Evolutionary conservation across 2,888 invertebrate species (phyloP), one percentile per base, ranked within the genome.

Genomic region (Eristalis pertinax): DNA sequence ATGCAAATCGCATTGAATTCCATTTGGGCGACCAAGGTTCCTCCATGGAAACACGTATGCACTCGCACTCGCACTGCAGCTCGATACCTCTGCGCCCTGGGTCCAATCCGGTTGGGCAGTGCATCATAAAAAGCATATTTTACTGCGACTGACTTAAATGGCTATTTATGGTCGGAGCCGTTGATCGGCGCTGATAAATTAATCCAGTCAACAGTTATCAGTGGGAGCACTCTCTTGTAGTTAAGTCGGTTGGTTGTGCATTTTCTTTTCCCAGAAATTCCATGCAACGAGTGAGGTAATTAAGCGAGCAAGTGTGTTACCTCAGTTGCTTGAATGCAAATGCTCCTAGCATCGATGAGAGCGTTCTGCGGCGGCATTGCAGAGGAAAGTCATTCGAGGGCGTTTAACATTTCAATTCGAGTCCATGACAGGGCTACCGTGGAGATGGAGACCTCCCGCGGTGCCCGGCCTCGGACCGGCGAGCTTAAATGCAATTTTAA

Each of bases 321-420:
- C 29, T 22, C 19, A 32, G 26, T 26, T 32, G n/a, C 35, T 64
- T n/a, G 50, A 63, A 68, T 72, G 38, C 76, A 76, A 60, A 43
- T 70, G 62, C 22, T 41, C 4, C 75, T 19, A 13, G 50, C 22
- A 69, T 5, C 29, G 56, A 41, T 64, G 22, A 63, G 13, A 38
- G 38, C 38, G 38, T 13, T 13, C 58, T 26, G 67, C 50, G 24
- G 24, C 7, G 32, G 38, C 32, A 50, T 4, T 76, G 35, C 8
- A 8, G 58, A 8, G 29, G 11, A 70, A 76, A 76, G 67, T 43
- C 24, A 68, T 56, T 77, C 41, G 62, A 69, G 43, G 22, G 32
- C 60, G 60, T 79, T 84, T 79, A 62, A 84, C 84, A 65, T 84
- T 43, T 79, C 74, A 79, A 84, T 84, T 29, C 32, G n/a, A 70